Evolutionary conservation across 2,888 invertebrate genomes (phyloP), one percentile per base, ranked within the genome.

Genomic region (Nomada lathburiana): DNA sequence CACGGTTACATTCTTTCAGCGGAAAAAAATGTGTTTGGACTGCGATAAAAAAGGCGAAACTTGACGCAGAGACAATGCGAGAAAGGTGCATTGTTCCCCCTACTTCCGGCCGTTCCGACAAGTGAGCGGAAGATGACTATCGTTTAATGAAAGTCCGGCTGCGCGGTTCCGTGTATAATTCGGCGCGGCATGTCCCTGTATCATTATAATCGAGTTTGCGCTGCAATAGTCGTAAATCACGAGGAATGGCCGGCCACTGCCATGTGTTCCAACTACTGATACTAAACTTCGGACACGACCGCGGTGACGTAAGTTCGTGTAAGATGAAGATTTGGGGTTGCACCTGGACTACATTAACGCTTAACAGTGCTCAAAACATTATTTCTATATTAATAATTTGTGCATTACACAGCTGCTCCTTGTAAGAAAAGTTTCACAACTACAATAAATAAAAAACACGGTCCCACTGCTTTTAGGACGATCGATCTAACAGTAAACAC

Each of bases 151-250:
- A 88, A 84, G 81, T 81, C 77, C 84, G 50, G 57, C 70, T 44
- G 23, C 71, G 84, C 60, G 77, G 73, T 79, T 82, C 67, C 68
- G 76, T 63, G 63, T 82, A 71, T 86, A 87, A 90, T 88, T 89
- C 84, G 85, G 83, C 77, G 78, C 89, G 76, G 80, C 83, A 73
- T 84, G 88, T 83, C 80, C 80, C 83, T 84, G 89, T 87, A 89
- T 90, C 89, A 88, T 90, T 88, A 88, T 89, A 90, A 90, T 90
- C 90, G 88, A 90, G 88, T 90, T 89, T 86, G 88, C 82, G 62
- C 83, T 76, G 84, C 87, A 83, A 89, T 89, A 87, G 89, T 86
- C 88, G 88, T 91, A 92, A 92, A 92, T 92, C 90, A 91, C 73
- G 76, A 67, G 86, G 67, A 84, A 76, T 82, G 83, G 80, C 78